These are phyloP conservation scores for Eristalis pertinax DNA, from an alignment of 2,888 invertebrate species.

Conservation along the genomic window DNA sequence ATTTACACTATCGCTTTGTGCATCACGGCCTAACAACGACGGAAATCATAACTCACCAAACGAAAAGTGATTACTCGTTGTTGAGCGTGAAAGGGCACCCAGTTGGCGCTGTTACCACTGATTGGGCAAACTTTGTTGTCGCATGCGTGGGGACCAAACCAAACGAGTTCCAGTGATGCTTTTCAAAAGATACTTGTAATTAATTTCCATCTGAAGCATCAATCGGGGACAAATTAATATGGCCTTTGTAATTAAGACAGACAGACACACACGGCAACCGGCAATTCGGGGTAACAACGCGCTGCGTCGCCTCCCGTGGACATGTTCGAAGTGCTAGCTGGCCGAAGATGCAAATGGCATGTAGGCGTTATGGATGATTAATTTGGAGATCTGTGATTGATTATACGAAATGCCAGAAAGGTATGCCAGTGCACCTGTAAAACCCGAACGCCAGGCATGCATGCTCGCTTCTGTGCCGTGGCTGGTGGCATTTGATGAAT, in stretches of 20 bases:
- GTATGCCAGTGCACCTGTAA: slow-evolving; percentile 50
- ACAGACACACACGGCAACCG: slow-evolving; percentile 35
- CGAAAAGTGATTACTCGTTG: slow-evolving; percentile 6
- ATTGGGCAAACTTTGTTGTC: slow-evolving; percentile 26
- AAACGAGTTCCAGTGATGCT: slow-evolving; percentile 28
- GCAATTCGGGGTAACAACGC: slow-evolving; percentile 18
- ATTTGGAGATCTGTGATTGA: slow-evolving; percentile 63
- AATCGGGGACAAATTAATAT: slow-evolving; percentile 50
- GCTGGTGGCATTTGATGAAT: slow-evolving; percentile 42
- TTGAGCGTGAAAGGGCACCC: slow-evolving; percentile 39
- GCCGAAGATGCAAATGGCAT: slow-evolving; percentile 40
- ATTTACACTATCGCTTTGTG: slow-evolving; percentile 37
- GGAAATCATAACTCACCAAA: slow-evolving; percentile 53
- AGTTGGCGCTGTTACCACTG: slow-evolving; percentile 21
- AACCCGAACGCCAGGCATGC: slow-evolving; percentile 32
- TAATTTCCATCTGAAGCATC: slow-evolving; percentile 58
- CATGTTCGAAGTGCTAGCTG: slow-evolving; percentile 2
- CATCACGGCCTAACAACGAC: slow-evolving; percentile 15
- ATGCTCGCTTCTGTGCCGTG: slow-evolving; percentile 29
- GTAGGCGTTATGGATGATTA: slow-evolving; percentile 58
- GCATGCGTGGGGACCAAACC: slow-evolving; percentile 35
- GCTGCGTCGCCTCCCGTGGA: slow-evolving; percentile 34
- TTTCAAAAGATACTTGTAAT: slow-evolving; percentile 55
- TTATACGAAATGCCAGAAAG: slow-evolving; percentile 29
- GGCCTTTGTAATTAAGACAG: slow-evolving; percentile 50